These are phyloP conservation scores for Coracias cyanogaster DNA, from an alignment of 2,797 vertebrate genomes.

Conservation along the genomic window DNA sequence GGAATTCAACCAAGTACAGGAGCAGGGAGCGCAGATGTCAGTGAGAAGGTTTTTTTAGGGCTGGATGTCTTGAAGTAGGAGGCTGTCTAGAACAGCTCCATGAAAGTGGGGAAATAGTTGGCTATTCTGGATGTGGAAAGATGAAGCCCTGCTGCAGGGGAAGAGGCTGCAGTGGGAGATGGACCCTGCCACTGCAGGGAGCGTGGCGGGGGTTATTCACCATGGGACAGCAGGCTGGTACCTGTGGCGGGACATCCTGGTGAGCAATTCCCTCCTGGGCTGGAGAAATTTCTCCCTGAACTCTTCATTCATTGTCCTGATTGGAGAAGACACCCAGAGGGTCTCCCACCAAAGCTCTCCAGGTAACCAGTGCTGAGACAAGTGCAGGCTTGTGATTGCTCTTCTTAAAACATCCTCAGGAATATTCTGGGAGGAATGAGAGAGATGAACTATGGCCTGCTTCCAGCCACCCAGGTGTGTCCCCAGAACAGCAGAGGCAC, in stretches of 20 bases:
- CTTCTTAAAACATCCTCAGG: not conserved
- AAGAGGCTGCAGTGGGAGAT: not conserved
- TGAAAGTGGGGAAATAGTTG: not conserved
- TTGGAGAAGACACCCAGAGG: not conserved
- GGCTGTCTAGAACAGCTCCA: not conserved
- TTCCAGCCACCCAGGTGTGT: not conserved
- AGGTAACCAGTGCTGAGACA: not conserved
- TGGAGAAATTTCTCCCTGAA: not conserved
- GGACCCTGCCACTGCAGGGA: not conserved
- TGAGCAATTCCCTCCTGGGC: not conserved
- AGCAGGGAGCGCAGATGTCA: not conserved
- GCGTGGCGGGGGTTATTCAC: fast-evolving
- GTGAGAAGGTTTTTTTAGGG: not conserved
- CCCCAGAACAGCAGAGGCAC: not conserved
- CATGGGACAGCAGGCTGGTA: not conserved
- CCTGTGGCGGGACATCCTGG: not conserved
- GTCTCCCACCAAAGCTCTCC: not conserved
- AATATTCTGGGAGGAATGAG: not conserved
- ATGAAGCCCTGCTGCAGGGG: not conserved
- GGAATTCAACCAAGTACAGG: not conserved
- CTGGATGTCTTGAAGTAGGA: not conserved
- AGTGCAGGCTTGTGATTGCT: not conserved
- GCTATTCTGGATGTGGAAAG: not conserved
- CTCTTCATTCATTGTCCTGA: not conserved
- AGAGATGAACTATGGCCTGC: not conserved